phyloP scores from a whole-genome alignment of 2,113 vertebrate genomes.

The Megalops atlanticus region DNA sequence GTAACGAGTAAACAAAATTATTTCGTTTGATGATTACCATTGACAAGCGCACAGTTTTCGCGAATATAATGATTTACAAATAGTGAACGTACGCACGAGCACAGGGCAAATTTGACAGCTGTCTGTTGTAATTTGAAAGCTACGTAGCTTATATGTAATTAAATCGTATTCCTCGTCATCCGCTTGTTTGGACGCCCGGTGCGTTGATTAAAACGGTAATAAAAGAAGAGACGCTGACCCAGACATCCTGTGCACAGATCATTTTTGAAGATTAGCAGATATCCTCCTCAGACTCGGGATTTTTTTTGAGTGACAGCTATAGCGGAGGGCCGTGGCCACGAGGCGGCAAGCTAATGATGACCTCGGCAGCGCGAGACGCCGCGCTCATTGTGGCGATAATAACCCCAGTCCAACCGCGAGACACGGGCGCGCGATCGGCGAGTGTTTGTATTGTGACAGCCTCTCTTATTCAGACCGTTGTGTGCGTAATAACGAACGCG shows the following conservation, averaged over 20 bases:
- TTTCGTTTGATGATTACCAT: neutral
- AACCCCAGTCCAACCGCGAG: conserved; percentile 56
- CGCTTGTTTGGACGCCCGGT: neutral
- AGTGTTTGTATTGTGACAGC: conserved; percentile 63
- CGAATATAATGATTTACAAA: neutral
- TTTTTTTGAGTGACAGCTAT: conserved; percentile 28
- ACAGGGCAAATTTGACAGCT: conserved; percentile 23
- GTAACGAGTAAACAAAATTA: neutral
- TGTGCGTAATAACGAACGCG: conserved; percentile 31
- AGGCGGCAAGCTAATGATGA: conserved; percentile 50
- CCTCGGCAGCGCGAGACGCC: conserved; percentile 46
- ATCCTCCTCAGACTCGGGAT: neutral
- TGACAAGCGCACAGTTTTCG: neutral
- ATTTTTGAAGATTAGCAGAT: neutral
- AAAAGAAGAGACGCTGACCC: neutral
- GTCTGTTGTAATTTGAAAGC: conserved; percentile 29
- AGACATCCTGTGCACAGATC: neutral
- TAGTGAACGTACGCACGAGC: neutral
- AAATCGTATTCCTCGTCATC: conserved; percentile 4
- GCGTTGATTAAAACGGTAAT: neutral
- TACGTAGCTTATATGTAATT: conserved; percentile 22
- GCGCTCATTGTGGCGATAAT: conserved; percentile 66
- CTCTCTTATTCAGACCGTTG: conserved; percentile 40
- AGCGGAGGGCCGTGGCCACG: conserved; percentile 51
- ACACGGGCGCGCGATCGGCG: conserved; percentile 12